A percentile compares a stretch with the other conserved stretches of the same genome.
phyloP scores from a whole-genome alignment of 2,888 invertebrate genomes.

The Eupithecia tripunctaria region DNA sequence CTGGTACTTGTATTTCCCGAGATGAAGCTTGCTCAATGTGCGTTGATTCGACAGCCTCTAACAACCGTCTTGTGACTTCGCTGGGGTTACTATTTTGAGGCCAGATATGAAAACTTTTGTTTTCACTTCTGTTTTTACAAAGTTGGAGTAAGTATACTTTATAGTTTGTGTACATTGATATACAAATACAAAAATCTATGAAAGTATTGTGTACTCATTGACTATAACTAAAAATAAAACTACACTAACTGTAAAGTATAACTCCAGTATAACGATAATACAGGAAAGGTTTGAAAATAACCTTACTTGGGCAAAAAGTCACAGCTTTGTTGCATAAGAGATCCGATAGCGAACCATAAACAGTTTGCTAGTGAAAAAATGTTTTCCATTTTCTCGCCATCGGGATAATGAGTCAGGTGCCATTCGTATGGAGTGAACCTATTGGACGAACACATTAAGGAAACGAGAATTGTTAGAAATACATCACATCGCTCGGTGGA shows the following conservation, averaged over 20 bases:
- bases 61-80: slow-evolving; percentile 70
- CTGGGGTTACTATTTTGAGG: slow-evolving; percentile 75
- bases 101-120: slow-evolving; percentile 53
- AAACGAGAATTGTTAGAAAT: slow-evolving; percentile 42
- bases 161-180: slow-evolving; percentile 10
- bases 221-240: neutral
- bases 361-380: slow-evolving; percentile 97
- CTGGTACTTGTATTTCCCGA: slow-evolving; percentile 40
- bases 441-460: slow-evolving; percentile 59
- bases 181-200: neutral
- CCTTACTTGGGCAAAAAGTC: slow-evolving; percentile 97
- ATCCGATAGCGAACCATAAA: slow-evolving; percentile 98
- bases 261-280: slow-evolving; percentile 21
- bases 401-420: slow-evolving; percentile 95
- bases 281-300: slow-evolving; percentile 50
- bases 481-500: slow-evolving; percentile 25
- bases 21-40: slow-evolving; percentile 51
- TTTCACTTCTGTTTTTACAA: slow-evolving; percentile 33
- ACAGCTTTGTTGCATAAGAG: slow-evolving; percentile 97
- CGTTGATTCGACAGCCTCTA: slow-evolving; percentile 54
- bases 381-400: slow-evolving; percentile 94
- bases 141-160: slow-evolving; percentile 18
- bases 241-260: slow-evolving; percentile 7
- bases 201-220: neutral
- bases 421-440: slow-evolving; percentile 98